Evolutionary conservation across 92 coral and sea anemone genomes (phyloP).

Genomic region (Porites cylindrica): DNA sequence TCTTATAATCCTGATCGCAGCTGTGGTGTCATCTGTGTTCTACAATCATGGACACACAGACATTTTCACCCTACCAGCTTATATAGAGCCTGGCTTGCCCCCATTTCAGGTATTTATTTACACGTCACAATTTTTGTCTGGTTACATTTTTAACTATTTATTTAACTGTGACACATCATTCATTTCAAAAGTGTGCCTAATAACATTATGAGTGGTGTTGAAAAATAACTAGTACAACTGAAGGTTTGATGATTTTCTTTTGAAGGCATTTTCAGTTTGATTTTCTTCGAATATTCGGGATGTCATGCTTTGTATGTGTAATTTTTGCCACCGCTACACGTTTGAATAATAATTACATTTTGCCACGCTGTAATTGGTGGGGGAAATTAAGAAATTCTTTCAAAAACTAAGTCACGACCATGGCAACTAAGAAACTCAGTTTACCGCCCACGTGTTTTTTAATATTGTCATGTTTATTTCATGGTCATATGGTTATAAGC

Average conservation of each 20-base stretch:
- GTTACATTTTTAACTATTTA: neutral
- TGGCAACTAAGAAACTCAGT: neutral
- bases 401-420: neutral
- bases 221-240: too few relatives aligned
- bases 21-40: slow-evolving; percentile 70
- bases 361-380: neutral
- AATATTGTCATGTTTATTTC: neutral
- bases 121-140: neutral
- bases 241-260: too few relatives aligned
- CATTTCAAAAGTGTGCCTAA: too few relatives aligned
- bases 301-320: neutral
- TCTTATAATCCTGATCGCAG: slow-evolving; percentile 77
- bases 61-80: slow-evolving; percentile 83
- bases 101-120: slow-evolving; percentile 78
- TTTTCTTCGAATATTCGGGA: neutral
- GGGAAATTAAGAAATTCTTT: neutral
- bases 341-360: neutral
- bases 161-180: neutral
- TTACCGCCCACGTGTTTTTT: too few relatives aligned
- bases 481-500: neutral
- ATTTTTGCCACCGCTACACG: neutral
- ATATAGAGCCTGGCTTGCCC: slow-evolving; percentile 86
- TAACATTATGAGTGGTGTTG: too few relatives aligned
- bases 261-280: neutral
- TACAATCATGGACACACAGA: slow-evolving; percentile 77